Conservation (phyloP, 2,888 invertebrate genomes). For the Clunio marinus region DNA sequence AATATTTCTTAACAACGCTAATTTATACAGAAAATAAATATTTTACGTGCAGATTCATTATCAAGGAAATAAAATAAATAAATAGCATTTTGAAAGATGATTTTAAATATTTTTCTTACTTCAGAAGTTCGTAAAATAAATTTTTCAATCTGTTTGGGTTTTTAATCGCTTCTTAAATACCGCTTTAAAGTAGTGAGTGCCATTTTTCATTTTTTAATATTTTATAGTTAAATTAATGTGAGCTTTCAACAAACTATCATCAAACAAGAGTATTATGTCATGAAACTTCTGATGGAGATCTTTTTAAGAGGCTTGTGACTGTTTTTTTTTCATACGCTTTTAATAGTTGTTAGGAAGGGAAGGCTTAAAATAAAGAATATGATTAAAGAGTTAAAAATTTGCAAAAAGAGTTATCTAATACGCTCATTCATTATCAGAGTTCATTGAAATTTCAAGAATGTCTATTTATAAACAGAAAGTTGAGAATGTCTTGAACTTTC, state of each 20-base stretch:
- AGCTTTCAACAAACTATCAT: not conserved
- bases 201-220: not conserved
- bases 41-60: not conserved
- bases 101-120: not conserved
- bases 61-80: constrained; percentile 7
- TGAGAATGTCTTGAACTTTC: no score
- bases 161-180: not conserved
- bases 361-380: no score
- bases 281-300: not conserved
- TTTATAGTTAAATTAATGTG: not conserved
- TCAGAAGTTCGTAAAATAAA: not conserved
- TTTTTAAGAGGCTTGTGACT: not conserved
- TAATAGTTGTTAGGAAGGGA: no score
- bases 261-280: not conserved
- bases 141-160: not conserved
- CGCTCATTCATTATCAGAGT: no score
- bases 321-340: no score
- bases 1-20: no score
- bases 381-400: no score
- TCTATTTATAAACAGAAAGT: no score
- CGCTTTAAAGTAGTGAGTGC: not conserved
- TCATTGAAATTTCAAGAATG: no score
- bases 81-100: not conserved
- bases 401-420: no score
- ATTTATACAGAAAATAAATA: no score